Evolutionary conservation across 2,797 vertebrate species (phyloP).

Genomic region (Scolopax bukidnonensis): DNA sequence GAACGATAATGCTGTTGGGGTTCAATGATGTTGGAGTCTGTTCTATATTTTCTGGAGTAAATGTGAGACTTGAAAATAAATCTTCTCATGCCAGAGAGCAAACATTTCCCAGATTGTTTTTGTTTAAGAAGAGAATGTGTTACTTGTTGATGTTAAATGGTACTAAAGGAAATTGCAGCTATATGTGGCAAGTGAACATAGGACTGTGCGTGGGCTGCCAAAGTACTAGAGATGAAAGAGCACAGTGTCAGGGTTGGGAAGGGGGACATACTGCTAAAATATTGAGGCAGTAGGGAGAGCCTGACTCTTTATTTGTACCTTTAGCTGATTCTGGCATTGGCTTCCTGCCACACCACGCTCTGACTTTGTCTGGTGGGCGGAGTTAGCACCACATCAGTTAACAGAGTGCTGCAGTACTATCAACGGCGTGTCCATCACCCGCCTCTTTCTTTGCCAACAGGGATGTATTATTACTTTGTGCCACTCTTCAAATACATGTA

Average conservation of each 20-base stretch:
- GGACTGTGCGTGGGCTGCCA: conserved; percentile 83
- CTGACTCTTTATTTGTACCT: conserved; percentile 57
- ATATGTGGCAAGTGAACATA: conserved; percentile 67
- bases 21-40: conserved; percentile 50
- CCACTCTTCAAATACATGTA: conserved; percentile 76
- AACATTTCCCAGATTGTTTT: conserved; percentile 64
- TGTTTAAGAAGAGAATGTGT: conserved; percentile 62
- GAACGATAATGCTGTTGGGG: conserved; percentile 46
- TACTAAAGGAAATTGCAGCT: conserved; percentile 59
- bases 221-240: conserved; percentile 74
- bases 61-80: conserved; percentile 72
- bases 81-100: conserved; percentile 64
- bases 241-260: conserved; percentile 72
- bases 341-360: conserved; percentile 14
- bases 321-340: conserved; percentile 30
- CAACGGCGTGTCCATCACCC: background rate
- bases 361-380: conserved; percentile 20
- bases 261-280: background rate
- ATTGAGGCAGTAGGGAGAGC: background rate
- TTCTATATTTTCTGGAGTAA: conserved; percentile 64
- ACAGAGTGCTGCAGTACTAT: background rate
- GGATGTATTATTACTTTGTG: conserved; percentile 72
- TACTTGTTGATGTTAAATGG: conserved; percentile 46
- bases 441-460: conserved; percentile 40
- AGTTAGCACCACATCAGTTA: background rate